These are phyloP conservation scores for Eriocheir sinensis DNA, from an alignment of 1,140 invertebrate species.

Conservation along the genomic window DNA sequence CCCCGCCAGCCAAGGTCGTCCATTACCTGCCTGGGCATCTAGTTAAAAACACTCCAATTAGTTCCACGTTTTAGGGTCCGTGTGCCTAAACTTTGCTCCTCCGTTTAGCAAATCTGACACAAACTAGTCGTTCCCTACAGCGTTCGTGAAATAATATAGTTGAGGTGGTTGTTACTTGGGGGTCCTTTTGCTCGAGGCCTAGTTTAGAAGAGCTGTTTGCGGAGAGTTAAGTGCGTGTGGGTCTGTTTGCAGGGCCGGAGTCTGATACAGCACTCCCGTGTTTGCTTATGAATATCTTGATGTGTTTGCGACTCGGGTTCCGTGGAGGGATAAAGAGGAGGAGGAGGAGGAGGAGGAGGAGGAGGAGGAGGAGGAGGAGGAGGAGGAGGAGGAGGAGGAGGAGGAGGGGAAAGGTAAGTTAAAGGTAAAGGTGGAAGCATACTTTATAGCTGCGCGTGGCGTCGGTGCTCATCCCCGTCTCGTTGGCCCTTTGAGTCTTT, in stretches of 20 bases:
- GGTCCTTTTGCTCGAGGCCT: neutral
- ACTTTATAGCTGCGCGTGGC: too few species aligned
- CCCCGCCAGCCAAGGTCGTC: neutral
- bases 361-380: neutral
- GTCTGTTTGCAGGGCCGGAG: neutral
- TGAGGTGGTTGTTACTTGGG: neutral
- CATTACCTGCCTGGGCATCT: neutral
- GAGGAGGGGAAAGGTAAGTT: neutral
- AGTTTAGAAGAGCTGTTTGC: slow-evolving; percentile 16
- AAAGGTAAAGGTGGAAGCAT: neutral
- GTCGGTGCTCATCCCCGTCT: too few species aligned
- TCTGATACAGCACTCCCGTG: neutral
- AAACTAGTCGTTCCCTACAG: neutral
- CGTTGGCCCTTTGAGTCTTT: too few species aligned
- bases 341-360: neutral
- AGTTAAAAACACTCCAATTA: slow-evolving; percentile 8
- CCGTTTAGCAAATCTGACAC: neutral
- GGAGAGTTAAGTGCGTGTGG: neutral
- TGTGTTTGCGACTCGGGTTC: neutral
- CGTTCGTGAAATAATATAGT: neutral
- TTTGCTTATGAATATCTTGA: slow-evolving; percentile 14
- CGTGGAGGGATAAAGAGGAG: too few species aligned
- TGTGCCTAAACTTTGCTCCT: neutral
- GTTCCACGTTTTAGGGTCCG: neutral
- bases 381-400: neutral